Evolutionary conservation across 1,140 invertebrate species (phyloP).

Genomic region (Ganaspis sp.): DNA sequence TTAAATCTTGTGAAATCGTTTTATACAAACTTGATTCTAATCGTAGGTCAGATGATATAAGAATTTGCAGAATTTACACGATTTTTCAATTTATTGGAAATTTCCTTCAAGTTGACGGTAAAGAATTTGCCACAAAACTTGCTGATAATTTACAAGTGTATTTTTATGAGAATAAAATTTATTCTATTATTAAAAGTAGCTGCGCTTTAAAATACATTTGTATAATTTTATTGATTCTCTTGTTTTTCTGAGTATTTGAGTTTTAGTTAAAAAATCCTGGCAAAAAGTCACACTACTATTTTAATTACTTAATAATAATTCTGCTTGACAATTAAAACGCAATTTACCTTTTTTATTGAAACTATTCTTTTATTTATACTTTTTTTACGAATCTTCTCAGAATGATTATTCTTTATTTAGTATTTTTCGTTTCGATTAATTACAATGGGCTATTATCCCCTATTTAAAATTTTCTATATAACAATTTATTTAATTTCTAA

Average conservation of each 20-base stretch:
- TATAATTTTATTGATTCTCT: background rate
- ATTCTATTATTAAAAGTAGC: too few relatives aligned
- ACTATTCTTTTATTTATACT: background rate
- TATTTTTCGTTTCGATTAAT: too few relatives aligned
- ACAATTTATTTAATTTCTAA: too few relatives aligned
- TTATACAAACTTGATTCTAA: too few relatives aligned
- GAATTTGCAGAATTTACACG: background rate
- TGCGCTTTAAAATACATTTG: too few relatives aligned
- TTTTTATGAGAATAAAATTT: background rate
- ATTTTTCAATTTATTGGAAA: background rate
- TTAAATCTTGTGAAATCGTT: background rate
- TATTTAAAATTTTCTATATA: background rate
- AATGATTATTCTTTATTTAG: background rate
- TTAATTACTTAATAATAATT: background rate
- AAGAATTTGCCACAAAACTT: background rate
- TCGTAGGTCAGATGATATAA: background rate
- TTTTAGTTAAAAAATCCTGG: background rate
- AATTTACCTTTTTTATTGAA: background rate
- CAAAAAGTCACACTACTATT: background rate
- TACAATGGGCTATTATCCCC: too few relatives aligned
- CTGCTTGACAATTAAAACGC: background rate
- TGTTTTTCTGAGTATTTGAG: background rate
- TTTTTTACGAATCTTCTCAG: background rate
- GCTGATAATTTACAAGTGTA: background rate
- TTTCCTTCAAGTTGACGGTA: background rate